These are phyloP conservation scores for Stenodera caucasica DNA, from an alignment of 2,888 invertebrate species.

Conservation along the genomic window DNA sequence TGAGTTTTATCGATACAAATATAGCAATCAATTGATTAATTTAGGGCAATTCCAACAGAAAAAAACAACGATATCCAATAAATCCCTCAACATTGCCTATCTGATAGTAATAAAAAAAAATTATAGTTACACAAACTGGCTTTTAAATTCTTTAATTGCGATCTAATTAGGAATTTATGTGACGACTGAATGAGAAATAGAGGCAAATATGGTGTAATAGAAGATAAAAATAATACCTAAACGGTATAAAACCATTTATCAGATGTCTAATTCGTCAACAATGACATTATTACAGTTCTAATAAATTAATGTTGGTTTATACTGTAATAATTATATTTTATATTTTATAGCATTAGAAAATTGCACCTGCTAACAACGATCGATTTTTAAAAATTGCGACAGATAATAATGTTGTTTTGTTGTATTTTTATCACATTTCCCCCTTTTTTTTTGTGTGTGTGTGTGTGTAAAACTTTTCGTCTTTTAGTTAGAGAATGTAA, in stretches of 20 bases:
- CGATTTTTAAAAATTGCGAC: too few species aligned
- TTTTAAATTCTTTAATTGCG: conserved; percentile 21
- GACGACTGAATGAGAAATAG: not conserved
- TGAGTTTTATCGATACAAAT: too few species aligned
- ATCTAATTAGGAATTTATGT: conserved; percentile 12
- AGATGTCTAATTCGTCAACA: not conserved
- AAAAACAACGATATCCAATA: not conserved
- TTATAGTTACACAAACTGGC: conserved; percentile 12
- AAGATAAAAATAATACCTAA: too few species aligned
- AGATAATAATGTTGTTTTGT: too few species aligned
- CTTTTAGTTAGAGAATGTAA: conserved; percentile 14
- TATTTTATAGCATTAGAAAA: not conserved
- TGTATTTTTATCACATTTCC: not conserved
- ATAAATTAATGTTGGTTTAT: not conserved
- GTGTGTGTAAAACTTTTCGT: too few species aligned
- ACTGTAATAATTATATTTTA: not conserved
- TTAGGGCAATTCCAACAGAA: too few species aligned
- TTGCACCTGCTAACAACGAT: not conserved
- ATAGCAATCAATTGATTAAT: too few species aligned
- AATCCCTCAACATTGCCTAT: not conserved
- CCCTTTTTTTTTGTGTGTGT: too few species aligned
- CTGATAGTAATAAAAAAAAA: not conserved
- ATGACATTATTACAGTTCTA: not conserved
- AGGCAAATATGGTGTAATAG: too few species aligned
- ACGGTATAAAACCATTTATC: not conserved